Conservation (phyloP, 2,888 invertebrate species). For the Agriopis marginaria region DNA sequence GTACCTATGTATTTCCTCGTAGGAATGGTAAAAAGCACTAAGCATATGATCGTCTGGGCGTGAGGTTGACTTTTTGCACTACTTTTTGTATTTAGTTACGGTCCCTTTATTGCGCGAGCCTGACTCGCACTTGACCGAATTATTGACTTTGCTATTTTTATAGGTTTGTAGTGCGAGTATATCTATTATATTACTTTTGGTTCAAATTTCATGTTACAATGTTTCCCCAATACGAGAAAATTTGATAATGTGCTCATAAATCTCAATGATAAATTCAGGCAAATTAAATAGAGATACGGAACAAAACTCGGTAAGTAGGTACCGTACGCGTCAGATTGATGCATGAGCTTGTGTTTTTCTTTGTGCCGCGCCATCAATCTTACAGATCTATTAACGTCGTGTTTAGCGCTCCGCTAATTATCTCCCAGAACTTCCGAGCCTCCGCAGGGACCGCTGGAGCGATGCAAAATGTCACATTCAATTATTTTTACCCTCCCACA, state of each 20-base stretch:
- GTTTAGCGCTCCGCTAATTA: slow-evolving; percentile 75
- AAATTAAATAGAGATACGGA: slow-evolving; percentile 41
- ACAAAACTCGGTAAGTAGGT: slow-evolving; percentile 40
- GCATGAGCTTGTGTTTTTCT: slow-evolving; percentile 76
- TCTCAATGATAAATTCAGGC: slow-evolving; percentile 36
- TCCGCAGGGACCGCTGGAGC: slow-evolving; percentile 56
- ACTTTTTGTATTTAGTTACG: no score
- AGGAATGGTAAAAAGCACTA: no score
- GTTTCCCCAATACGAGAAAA: slow-evolving; percentile 4
- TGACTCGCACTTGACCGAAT: no score
- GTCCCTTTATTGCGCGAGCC: no score
- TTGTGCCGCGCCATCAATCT: slow-evolving; percentile 75
- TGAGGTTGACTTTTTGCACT: no score
- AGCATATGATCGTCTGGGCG: no score
- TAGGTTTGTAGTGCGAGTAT: no score
- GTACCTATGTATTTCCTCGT: no score
- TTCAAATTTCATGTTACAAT: not conserved
- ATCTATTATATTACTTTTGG: no score
- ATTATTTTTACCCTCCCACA: slow-evolving; percentile 37
- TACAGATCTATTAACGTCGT: slow-evolving; percentile 77
- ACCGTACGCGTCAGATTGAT: slow-evolving; percentile 72
- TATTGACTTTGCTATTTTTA: no score
- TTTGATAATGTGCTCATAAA: slow-evolving; percentile 18
- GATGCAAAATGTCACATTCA: slow-evolving; percentile 44
- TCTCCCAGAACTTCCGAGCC: slow-evolving; percentile 64